A percentile compares a stretch with the other conserved stretches of the same genome.
These are phyloP conservation scores for Eilema caniola DNA, from an alignment of 2,888 invertebrate species.

Conservation along the genomic window DNA sequence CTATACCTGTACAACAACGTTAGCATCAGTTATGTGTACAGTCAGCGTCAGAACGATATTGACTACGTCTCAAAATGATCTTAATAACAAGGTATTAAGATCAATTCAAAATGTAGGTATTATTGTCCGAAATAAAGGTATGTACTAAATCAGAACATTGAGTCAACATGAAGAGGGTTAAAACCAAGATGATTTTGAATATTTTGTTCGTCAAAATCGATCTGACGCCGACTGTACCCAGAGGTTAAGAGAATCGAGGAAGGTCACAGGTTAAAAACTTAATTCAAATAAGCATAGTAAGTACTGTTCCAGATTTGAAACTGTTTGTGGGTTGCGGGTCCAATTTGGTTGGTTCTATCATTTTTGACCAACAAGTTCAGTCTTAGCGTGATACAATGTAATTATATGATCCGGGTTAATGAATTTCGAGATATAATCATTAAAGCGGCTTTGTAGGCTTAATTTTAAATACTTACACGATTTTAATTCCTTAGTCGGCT, in stretches of 20 bases:
- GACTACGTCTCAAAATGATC: no score
- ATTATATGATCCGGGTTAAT: slow-evolving; percentile 44
- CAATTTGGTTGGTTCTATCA: background rate
- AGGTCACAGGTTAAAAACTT: background rate
- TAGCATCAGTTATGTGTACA: background rate
- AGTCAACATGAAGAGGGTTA: no score
- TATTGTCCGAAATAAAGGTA: no score
- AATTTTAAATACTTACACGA: slow-evolving; percentile 24
- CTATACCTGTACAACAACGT: background rate
- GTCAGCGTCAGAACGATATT: no score
- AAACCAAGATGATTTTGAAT: no score
- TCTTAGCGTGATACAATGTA: slow-evolving; percentile 47
- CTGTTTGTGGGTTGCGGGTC: background rate
- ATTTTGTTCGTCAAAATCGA: no score
- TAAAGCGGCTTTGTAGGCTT: slow-evolving; percentile 37
- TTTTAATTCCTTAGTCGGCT: slow-evolving; percentile 34
- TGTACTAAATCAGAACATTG: no score
- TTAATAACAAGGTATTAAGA: no score
- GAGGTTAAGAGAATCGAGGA: background rate
- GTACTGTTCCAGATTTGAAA: background rate
- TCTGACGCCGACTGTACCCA: no score
- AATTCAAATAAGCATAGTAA: background rate
- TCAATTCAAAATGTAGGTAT: no score
- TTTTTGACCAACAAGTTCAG: background rate
- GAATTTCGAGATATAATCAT: slow-evolving; percentile 46